Evolutionary conservation across 1,140 invertebrate species (phyloP), one percentile per base, ranked within the genome.

Genomic region (Aphidius ervi): DNA sequence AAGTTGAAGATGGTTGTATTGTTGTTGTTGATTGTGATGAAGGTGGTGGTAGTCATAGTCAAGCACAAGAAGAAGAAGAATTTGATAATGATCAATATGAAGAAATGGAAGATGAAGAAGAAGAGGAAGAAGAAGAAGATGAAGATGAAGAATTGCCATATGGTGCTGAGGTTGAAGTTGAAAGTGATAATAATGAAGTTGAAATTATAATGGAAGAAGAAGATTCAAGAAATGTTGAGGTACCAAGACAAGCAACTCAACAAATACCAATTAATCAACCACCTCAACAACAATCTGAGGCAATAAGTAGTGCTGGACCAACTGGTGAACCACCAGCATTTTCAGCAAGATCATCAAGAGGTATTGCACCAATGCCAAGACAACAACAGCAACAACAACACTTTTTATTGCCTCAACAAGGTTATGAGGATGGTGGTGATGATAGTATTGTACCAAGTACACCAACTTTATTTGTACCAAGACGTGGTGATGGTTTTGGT

Each of bases 371-470:
- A 0, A 73, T 79, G 75, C 71, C 79, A 59, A 74, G 80, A 9
- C 74, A 77, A 31, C 23, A 31, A 31, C 23, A 31, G 23, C 23
- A 79, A 55, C 76, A 77, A 42, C 78, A 79, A 53, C 75, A 77
- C 61, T 67, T 82, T 47, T 67, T 81, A 23, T 49, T 81, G 75
- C 79, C 70, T 16, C 80, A 76, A 48, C 79, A 78, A 60, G 77
- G 80, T 16, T 80, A 80, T 48, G 87, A 88, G 67, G 91, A 93
- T 68, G 87, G 86, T 31, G 88, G 86, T 5, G 93, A 94, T 74
- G 93, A 95, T 71, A 89, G 91, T 56, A 94, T 94, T 65, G 93
- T 96, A 9, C 93, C 93, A 5, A 93, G 91, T 58, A 95, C 93
- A 2, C 93, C 93, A 0, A 95, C 92, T 1, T 75, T 95, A 2